Evolutionary conservation across 1,140 invertebrate genomes (phyloP).

Genomic region (Leptinotarsa defecta): DNA sequence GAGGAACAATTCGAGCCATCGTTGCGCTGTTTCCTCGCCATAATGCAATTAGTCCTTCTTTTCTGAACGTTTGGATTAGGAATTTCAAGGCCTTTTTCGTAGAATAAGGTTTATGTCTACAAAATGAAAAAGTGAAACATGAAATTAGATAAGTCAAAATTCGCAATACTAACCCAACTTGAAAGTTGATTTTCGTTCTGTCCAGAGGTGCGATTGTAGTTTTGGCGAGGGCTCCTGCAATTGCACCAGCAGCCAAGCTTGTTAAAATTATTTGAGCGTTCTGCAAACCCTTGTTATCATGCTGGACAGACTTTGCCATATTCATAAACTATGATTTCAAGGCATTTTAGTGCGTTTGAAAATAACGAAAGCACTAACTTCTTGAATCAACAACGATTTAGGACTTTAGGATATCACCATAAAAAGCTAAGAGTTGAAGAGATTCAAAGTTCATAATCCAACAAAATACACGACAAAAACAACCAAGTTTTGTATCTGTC

Average conservation of each 20-base stretch:
- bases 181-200: constrained; percentile 98
- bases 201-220: constrained; percentile 96
- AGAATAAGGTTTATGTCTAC: constrained; percentile 76
- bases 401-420: no score
- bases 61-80: constrained; percentile 69
- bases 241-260: constrained; percentile 79
- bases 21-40: constrained; percentile 98
- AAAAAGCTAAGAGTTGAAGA: no score
- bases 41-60: constrained; percentile 80
- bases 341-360: background rate
- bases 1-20: constrained; percentile 94
- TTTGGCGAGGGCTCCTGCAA: constrained; percentile 94
- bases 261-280: constrained; percentile 67
- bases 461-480: no score
- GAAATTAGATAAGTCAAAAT: background rate
- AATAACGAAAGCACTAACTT: no score
- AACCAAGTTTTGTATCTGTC: no score
- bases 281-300: constrained; percentile 40
- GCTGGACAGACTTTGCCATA: constrained; percentile 41
- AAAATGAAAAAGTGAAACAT: constrained; percentile 17
- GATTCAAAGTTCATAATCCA: no score
- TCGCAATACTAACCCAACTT: constrained; percentile 68
- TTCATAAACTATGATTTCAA: constrained; percentile 33
- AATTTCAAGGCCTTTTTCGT: constrained; percentile 78
- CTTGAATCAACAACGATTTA: no score